Base-by-base conservation (phyloP, 1,140 invertebrate genomes). In the Harpegnathos saltator region DNA sequence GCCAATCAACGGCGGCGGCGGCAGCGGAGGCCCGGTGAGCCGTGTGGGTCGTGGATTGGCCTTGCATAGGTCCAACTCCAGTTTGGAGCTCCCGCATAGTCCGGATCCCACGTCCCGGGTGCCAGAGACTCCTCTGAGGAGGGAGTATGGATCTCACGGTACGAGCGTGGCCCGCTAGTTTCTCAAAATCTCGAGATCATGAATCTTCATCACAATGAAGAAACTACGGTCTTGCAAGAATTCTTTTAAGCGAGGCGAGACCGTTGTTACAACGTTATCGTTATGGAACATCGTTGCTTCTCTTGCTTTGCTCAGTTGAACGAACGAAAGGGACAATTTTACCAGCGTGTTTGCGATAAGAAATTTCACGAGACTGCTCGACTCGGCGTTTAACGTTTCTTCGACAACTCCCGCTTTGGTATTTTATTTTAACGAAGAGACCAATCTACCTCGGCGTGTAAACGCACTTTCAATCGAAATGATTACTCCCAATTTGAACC, bases 61-160 rank as follows among this genome's bases (percentile, higher is more conserved):
- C 72, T 92, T 95, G 65, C 95, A 96, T 91, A 94, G 96, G 73
- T 97, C 96, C 88, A 97, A 96, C 91, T 96, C 96, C 75, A 96
- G 96, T 85, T 91, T 97, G 84, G 96, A 97, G 89, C 93, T 97
- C 91, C 96, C 96, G 81, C 95, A 96, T 90, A 94, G 93, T 88
- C 93, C 94, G 68, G 94, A 94, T 82, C 92, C 93, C 38, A 83
- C 85, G 15, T 93, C 91, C 58, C 89, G 94, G 54, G 87, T 92
- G 61, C 90, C 92, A 69, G 93, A 94, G 73, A 90, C 94, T 44
- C 93, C 94, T 68, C 91, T 94, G n/a, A 91, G 94, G 44, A 89
- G 93, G 58, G 94, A 94, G 87, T 94, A 94, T 91, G 94, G 94
- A 59, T 94, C 93, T 50, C 93, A 94, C 78, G 94, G 94, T 94